These are phyloP conservation scores for Ditylenchus dipsaci DNA, from an alignment of 1,140 invertebrate genomes.

Conservation along the genomic window DNA sequence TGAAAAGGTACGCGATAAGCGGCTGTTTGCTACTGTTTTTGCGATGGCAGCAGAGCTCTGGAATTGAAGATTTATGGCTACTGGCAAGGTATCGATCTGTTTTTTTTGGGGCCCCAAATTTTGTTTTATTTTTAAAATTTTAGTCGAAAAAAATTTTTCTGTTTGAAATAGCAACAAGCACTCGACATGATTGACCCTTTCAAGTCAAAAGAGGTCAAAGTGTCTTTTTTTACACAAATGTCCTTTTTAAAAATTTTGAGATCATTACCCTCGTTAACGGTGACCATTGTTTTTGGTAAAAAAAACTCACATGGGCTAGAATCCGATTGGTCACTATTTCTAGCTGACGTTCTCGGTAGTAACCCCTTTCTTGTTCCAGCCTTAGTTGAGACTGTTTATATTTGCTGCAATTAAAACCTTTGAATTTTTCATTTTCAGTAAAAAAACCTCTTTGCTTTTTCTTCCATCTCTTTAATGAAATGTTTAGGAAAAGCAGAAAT, in stretches of 20 bases:
- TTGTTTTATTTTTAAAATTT: no score
- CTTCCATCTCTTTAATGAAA: neutral
- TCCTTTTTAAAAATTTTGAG: no score
- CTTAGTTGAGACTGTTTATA: conserved; percentile 6
- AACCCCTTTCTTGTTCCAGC: neutral
- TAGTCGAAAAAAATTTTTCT: no score
- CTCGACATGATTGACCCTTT: no score
- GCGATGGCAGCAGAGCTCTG: neutral
- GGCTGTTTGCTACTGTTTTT: neutral
- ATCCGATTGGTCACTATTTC: conserved; percentile 4
- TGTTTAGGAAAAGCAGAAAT: neutral
- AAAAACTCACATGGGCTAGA: conserved; percentile 6
- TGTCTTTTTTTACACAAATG: no score
- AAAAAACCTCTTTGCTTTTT: neutral
- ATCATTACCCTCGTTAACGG: no score
- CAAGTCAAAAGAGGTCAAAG: no score
- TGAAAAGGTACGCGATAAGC: neutral
- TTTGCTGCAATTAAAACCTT: neutral
- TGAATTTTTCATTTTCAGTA: neutral
- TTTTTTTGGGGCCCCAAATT: no score
- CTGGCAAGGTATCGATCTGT: no score
- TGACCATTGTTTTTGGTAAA: no score
- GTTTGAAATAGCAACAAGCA: no score
- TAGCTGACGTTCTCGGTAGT: neutral
- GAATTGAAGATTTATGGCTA: no score